Conservation (phyloP, 2,888 invertebrate genomes). For the Periphyllus acericola region DNA sequence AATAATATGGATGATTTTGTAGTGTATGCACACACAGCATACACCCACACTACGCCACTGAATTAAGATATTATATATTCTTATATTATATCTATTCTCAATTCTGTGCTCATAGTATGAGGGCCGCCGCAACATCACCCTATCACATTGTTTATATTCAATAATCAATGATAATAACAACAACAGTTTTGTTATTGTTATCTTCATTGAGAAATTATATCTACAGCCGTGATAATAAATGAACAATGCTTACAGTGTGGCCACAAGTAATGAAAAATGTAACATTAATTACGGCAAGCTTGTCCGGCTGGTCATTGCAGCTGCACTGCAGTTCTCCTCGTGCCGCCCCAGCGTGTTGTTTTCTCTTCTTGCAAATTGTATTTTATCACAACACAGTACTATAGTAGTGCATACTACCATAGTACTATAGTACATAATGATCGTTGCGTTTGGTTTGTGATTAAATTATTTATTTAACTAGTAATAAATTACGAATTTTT, state of each 20-base stretch:
- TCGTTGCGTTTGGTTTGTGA: slow-evolving; percentile 13
- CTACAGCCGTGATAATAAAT: no score
- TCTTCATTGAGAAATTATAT: no score
- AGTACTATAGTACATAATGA: background rate
- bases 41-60: no score
- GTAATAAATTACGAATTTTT: slow-evolving; percentile 22
- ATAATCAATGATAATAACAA: no score
- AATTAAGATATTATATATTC: no score
- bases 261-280: background rate
- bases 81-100: no score
- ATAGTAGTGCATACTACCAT: background rate
- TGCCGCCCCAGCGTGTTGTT: slow-evolving; percentile 57
- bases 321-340: slow-evolving; percentile 52
- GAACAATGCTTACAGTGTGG: background rate
- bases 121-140: no score
- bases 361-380: slow-evolving; percentile 34
- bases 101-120: no score
- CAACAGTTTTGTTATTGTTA: no score
- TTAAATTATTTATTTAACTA: slow-evolving; percentile 17
- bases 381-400: slow-evolving; percentile 36
- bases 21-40: no score
- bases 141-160: no score
- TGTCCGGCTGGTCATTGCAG: background rate
- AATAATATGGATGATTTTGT: no score
- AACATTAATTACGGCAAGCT: background rate